A percentile compares a stretch with the other conserved stretches of the same genome.
Conservation (phyloP, 92 coral and sea anemone species). For the Palythoa heliodiscus region DNA sequence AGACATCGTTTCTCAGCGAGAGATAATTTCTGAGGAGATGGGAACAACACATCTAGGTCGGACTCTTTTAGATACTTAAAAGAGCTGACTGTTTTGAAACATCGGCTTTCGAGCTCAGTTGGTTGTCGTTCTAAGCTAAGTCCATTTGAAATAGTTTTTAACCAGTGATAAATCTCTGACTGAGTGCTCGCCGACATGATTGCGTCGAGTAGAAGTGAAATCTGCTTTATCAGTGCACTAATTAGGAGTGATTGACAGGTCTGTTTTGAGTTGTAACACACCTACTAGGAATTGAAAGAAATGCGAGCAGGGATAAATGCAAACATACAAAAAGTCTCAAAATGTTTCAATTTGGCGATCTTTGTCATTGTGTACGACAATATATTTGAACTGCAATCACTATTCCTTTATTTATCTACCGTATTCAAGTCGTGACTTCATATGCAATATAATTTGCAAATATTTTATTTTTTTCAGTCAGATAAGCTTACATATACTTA, state of each 20-base stretch:
- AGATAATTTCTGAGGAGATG: neutral
- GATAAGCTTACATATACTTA: no score
- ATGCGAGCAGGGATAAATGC: neutral
- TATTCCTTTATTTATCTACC: no score
- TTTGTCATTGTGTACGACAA: no score
- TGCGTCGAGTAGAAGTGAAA: neutral
- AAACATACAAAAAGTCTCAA: neutral
- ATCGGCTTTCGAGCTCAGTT: neutral
- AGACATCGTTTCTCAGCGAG: neutral
- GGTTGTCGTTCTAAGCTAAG: neutral
- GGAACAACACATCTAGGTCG: neutral
- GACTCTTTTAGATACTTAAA: neutral
- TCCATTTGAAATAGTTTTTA: neutral
- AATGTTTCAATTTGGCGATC: no score
- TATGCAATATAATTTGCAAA: no score
- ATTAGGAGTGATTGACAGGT: neutral
- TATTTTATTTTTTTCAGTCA: no score
- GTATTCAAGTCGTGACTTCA: no score
- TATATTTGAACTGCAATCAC: no score
- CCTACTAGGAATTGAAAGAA: neutral
- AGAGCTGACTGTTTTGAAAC: neutral
- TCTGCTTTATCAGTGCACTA: neutral
- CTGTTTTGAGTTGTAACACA: neutral
- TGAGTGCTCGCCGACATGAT: neutral
- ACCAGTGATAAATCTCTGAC: neutral